A percentile compares a stretch with the other conserved stretches of the same genome.
phyloP scores from a whole-genome alignment of 2,797 vertebrate genomes.

The Alca torda region DNA sequence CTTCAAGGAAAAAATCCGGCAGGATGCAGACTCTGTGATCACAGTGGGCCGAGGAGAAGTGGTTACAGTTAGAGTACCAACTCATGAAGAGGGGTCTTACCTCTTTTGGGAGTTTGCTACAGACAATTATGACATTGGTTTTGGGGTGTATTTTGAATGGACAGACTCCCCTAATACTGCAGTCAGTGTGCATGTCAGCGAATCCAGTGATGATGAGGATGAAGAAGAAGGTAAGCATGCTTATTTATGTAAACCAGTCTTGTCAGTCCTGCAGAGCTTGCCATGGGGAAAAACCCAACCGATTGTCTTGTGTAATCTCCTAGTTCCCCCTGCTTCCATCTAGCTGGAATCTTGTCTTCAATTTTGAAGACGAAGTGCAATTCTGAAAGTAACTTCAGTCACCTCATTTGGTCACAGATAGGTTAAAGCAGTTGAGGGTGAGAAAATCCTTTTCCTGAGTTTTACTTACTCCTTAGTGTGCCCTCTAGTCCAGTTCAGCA shows the following conservation, averaged over 20 bases:
- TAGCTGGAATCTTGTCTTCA: background rate
- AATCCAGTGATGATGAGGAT: conserved; percentile 98
- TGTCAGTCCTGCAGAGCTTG: background rate
- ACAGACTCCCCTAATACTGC: conserved; percentile 94
- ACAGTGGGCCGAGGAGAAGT: conserved; percentile 98
- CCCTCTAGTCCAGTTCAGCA: background rate
- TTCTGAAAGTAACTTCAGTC: background rate
- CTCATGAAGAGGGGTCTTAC: conserved; percentile 97
- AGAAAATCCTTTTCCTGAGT: background rate
- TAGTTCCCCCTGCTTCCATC: background rate
- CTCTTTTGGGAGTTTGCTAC: conserved; percentile 99
- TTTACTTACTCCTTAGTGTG: background rate
- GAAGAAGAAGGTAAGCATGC: conserved; percentile 89
- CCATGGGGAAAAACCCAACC: background rate
- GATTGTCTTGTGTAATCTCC: background rate
- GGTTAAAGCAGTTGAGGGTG: background rate
- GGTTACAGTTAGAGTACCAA: conserved; percentile 96
- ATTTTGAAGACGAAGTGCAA: background rate
- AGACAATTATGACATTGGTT: conserved; percentile 98
- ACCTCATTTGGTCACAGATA: background rate
- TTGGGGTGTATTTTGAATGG: conserved; percentile 99
- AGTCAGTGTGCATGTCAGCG: conserved; percentile 97
- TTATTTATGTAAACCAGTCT: background rate
- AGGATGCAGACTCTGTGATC: conserved; percentile 98
- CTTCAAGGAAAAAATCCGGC: conserved; percentile 99